phyloP scores from a whole-genome alignment of 2,113 vertebrate genomes.

The Psittacus erithacus region DNA sequence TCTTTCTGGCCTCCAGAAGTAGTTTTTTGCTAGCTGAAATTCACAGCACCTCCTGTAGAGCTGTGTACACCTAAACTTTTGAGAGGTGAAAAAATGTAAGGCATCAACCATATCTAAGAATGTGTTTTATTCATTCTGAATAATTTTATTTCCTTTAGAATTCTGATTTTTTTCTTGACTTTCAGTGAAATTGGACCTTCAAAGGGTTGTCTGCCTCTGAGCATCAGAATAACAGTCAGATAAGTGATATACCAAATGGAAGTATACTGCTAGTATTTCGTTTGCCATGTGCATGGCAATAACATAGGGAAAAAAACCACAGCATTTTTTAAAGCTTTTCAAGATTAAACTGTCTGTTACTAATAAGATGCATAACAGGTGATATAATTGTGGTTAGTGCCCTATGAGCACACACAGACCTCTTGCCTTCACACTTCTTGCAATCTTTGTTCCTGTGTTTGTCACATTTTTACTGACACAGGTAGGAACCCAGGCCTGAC shows the following conservation, averaged over 20 bases:
- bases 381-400: background rate
- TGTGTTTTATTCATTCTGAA: background rate
- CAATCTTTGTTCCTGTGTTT: background rate
- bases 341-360: background rate
- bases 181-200: background rate
- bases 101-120: background rate
- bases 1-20: background rate
- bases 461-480: background rate
- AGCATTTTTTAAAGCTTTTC: background rate
- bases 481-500: background rate
- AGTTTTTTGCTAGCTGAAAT: background rate
- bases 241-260: background rate
- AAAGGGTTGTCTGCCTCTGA: background rate
- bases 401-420: background rate
- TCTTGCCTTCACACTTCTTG: background rate
- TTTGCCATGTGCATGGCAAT: background rate
- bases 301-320: fast-evolving
- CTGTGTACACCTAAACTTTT: background rate
- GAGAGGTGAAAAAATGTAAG: background rate
- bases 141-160: background rate
- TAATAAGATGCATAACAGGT: background rate
- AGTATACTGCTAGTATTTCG: background rate
- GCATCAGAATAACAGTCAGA: background rate
- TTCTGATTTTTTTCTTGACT: background rate
- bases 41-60: background rate